Evolutionary conservation across 2,888 invertebrate species (phyloP), one percentile per base, ranked within the genome.

Genomic region (Cephus sareptanus): DNA sequence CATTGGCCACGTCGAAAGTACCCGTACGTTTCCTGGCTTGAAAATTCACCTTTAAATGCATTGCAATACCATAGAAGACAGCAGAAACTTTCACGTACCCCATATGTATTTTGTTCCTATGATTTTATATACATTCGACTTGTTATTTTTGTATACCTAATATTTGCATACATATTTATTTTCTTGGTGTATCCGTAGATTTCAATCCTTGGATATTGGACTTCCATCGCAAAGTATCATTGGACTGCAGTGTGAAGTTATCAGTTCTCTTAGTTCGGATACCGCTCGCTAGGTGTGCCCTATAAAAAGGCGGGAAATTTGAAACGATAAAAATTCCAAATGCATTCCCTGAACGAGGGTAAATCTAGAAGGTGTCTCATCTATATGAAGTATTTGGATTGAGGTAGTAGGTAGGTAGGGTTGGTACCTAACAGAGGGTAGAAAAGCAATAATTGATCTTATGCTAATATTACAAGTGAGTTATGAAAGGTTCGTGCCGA

Each of bases 361-460:
- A 56, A 56, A 56, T 56, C 56, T 23, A 9, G 9, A 56, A 56
- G 23, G 56, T 56, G 56, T 56, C 56, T 56, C 56, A 56, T 56
- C 56, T 56, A 9, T 56, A 56, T 56, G 23, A 56, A 56, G 56
- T 56, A 56, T 56, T 15, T 56, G 56, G 2, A 56, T 23, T 9
- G 56, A 15, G 56, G 56, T 56, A 56, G 23, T 56, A 56, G 56
- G 56, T 23, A 56, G 56, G 23, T 23, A 23, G 23, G 9, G 56
- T 9, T 15, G 56, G 23, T 56, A 23, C 56, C 56, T 56, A 56
- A 56, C 56, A 56, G 56, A 77, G 79, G 80, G 82, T 76, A 87
- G 87, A 88, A 88, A 87, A 87, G 86, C 85, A 87, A 86, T 87
- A 88, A 56, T 88, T 85, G 88, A 88, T 88, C 88, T 87, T 87